Evolutionary conservation across 2,888 invertebrate species (phyloP).

Genomic region (Carcina quercana): DNA sequence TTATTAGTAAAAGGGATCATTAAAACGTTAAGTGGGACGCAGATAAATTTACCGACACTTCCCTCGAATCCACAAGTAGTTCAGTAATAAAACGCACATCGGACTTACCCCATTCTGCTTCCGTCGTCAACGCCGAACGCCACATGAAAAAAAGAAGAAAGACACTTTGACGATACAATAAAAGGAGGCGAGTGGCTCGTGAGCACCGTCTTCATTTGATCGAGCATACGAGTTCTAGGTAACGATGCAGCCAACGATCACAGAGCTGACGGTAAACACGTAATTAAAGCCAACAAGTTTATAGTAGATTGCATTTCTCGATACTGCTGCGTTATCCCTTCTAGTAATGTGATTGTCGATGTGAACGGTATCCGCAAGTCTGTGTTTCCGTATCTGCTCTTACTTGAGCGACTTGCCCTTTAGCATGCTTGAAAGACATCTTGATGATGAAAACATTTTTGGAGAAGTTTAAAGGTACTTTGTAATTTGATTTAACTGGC

Average conservation of each 20-base stretch:
- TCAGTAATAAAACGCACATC: constrained; percentile 38
- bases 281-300: constrained; percentile 26
- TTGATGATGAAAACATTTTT: too few relatives aligned
- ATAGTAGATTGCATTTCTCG: constrained; percentile 16
- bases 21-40: constrained; percentile 19
- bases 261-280: constrained; percentile 31
- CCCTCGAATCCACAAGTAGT: constrained; percentile 55
- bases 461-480: too few relatives aligned
- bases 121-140: constrained; percentile 39
- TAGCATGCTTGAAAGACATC: too few relatives aligned
- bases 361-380: constrained; percentile 1
- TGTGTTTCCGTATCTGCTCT: too few relatives aligned
- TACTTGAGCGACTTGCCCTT: too few relatives aligned
- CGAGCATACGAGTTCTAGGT: constrained; percentile 50
- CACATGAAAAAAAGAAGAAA: constrained; percentile 70
- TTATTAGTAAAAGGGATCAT: constrained; percentile 17
- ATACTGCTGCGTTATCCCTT: constrained; percentile 8
- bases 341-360: constrained; percentile 6
- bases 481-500: too few relatives aligned
- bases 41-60: constrained; percentile 24
- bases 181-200: constrained; percentile 40
- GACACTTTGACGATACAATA: constrained; percentile 59
- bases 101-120: constrained; percentile 76
- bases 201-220: constrained; percentile 41
- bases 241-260: constrained; percentile 35